Percentiles rank a stretch among this genome's conserved stretches.
These are phyloP conservation scores for Streptopelia turtur DNA, from an alignment of 2,797 vertebrate genomes.

Conservation along the genomic window DNA sequence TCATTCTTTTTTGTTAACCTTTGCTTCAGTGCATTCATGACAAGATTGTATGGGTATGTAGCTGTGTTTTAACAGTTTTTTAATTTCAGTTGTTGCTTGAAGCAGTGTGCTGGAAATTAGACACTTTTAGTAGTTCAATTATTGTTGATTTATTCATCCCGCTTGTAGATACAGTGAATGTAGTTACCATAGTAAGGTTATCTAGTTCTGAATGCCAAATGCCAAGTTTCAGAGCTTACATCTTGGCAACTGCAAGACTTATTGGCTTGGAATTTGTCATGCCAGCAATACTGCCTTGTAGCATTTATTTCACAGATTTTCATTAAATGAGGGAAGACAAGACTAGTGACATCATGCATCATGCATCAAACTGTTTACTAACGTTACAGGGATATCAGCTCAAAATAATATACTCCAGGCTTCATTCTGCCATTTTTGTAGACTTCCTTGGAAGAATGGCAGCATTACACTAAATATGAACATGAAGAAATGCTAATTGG, in stretches of 20 bases:
- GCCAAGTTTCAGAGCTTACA: constrained; percentile 31
- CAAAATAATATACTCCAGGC: background rate
- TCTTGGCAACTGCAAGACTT: constrained; percentile 64
- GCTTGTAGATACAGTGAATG: constrained; percentile 66
- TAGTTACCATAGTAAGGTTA: constrained; percentile 59
- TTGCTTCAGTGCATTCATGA: constrained; percentile 72
- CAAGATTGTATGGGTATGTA: constrained; percentile 63
- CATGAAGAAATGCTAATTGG: background rate
- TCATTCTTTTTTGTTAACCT: constrained; percentile 69
- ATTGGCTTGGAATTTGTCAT: constrained; percentile 55
- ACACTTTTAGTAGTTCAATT: constrained; percentile 75
- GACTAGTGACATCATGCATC: background rate
- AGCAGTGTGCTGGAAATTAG: constrained; percentile 73
- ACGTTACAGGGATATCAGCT: background rate
- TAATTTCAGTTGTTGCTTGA: constrained; percentile 74
- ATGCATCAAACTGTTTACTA: constrained; percentile 31
- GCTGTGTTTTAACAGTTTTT: constrained; percentile 72
- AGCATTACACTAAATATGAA: background rate
- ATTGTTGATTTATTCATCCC: constrained; percentile 72
- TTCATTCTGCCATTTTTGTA: background rate
- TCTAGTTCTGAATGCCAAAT: constrained; percentile 65
- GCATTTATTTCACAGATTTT: constrained; percentile 58
- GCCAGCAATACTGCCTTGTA: constrained; percentile 41
- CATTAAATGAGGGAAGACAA: constrained; percentile 57
- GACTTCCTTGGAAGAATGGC: background rate